Evolutionary conservation across 2,888 invertebrate species (phyloP).

Genomic region (Dolichopus griseipennis): DNA sequence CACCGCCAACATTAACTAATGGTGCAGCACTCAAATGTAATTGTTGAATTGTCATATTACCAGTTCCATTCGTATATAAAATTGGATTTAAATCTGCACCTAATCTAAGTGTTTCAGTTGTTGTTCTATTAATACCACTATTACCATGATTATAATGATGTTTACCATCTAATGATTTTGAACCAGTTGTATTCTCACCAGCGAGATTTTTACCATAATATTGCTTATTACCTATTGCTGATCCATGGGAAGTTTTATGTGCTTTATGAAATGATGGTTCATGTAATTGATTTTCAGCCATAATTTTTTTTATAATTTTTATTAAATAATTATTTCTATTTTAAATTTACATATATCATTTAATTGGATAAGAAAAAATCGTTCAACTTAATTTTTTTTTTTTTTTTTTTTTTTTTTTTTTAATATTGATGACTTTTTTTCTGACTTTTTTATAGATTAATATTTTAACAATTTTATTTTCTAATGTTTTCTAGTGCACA

Average conservation of each 20-base stretch:
- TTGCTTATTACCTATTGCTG: slow-evolving; percentile 3
- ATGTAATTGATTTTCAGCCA: background rate
- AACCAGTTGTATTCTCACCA: slow-evolving; percentile 10
- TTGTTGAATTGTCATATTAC: slow-evolving; percentile 19
- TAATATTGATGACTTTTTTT: background rate
- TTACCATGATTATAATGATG: slow-evolving; percentile 29
- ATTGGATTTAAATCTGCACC: slow-evolving; percentile 17
- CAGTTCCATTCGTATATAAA: slow-evolving; percentile 15
- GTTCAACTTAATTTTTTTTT: background rate
- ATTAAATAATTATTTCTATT: background rate
- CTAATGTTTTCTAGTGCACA: background rate
- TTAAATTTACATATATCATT: slow-evolving; percentile 1
- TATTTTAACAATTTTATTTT: background rate
- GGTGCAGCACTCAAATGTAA: slow-evolving; percentile 20
- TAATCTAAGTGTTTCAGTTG: slow-evolving; percentile 62
- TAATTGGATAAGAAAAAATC: background rate
- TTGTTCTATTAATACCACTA: slow-evolving; percentile 53
- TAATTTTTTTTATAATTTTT: background rate
- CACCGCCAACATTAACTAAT: slow-evolving; percentile 17
- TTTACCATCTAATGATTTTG: slow-evolving; percentile 18
- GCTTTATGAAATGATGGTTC: background rate
- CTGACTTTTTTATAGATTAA: background rate
- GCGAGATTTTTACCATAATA: background rate
- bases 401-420: too few species aligned
- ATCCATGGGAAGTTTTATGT: background rate